Base-by-base conservation (phyloP, 2,113 vertebrate species). In the Seriola aureovittata region DNA sequence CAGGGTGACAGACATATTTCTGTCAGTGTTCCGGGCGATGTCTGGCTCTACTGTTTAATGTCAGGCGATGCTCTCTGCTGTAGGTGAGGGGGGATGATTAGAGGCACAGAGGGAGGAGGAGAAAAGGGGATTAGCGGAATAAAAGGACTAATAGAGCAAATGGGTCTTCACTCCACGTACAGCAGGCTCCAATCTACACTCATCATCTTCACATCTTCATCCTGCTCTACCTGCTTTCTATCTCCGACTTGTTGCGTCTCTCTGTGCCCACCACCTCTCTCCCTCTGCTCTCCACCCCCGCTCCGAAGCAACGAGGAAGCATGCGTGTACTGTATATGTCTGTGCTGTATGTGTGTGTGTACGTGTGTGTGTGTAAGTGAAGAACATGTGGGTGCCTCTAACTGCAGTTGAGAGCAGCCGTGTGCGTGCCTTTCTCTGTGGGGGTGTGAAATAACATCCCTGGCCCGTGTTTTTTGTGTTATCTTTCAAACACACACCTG, bases 331-430 rank as follows among this genome's bases (percentile, higher is more conserved):
- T 67, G 75, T 85, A 29, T 90, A 71, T 44, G 71, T 86, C 74
- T 84, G 79, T 71, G 66, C 40, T 25, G 23, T 71, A 42, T 52
- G 59, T 64, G 50, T 81, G 63, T 58, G 69, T 70, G 48, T 71
- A 32, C 54, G 42, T 72, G 71, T 82, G 44, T 66, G 38, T 38
- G 38, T 66, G 77, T 42, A 58, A 60, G 57, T 25, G 68, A n/a
- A 84, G 67, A 91, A 91, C 91, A 91, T 94, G 94, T 94, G 94
- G 92, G 93, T 85, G 91, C 85, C 82, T 88, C 86, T 75, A 85
- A 82, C 84, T 78, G 81, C 87, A 82, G 70, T 40, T 32, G 84
- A 86, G 80, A 87, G 87, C 63, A 83, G 71, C 87, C 84, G 72
- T 86, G 89, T 85, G 80, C 57, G 75, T 70, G 79, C 78, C 38